Percentiles rank a stretch among this genome's conserved stretches.
Evolutionary conservation across 2,113 vertebrate species (phyloP).

Genomic region (Urocolius indicus): DNA sequence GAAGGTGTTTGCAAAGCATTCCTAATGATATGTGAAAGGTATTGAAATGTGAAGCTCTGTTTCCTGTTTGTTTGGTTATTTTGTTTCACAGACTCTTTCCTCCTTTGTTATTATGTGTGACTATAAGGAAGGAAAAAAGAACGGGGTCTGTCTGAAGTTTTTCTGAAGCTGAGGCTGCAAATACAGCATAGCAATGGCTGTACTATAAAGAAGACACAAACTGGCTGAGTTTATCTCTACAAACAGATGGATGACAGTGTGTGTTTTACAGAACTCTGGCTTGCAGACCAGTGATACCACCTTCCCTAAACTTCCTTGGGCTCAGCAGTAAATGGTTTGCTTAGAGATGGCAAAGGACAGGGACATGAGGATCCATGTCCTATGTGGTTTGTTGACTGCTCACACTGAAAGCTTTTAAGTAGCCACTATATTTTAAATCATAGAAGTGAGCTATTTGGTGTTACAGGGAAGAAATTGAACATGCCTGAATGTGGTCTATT

Average conservation of each 20-base stretch:
- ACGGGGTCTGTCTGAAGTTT: background rate
- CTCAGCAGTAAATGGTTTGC: background rate
- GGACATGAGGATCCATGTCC: background rate
- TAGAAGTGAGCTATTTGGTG: background rate
- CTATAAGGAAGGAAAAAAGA: background rate
- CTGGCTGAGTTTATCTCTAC: background rate
- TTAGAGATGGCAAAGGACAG: background rate
- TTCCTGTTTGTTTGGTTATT: background rate
- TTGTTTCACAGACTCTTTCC: background rate
- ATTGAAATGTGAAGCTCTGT: constrained; percentile 8
- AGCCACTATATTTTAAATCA: background rate
- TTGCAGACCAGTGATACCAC: background rate
- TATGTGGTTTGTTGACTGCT: background rate
- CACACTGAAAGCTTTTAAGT: background rate
- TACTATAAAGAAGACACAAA: background rate
- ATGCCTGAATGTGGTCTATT: background rate
- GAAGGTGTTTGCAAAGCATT: background rate
- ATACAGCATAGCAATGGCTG: background rate
- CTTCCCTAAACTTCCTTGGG: background rate
- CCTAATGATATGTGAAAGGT: background rate
- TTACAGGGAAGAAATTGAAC: background rate
- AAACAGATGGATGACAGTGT: background rate
- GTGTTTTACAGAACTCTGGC: background rate
- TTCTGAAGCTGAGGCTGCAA: background rate
- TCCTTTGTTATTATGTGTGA: background rate